These are phyloP conservation scores for Athene noctua DNA, from an alignment of 2,113 vertebrate genomes.

Conservation along the genomic window DNA sequence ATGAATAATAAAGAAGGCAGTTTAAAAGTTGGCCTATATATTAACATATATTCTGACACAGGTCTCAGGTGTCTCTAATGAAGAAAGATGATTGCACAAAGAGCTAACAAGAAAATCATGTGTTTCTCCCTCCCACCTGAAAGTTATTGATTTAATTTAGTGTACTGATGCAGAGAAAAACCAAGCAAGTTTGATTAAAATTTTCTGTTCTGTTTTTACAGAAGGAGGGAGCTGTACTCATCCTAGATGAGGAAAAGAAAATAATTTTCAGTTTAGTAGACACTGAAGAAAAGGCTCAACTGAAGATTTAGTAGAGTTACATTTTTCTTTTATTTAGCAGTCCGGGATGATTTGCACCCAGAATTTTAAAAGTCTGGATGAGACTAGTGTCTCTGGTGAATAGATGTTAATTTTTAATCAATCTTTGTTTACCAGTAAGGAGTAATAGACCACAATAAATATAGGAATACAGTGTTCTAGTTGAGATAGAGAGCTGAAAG, in stretches of 20 bases:
- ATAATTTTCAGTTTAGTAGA: neutral
- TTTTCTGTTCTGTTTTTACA: slow-evolving; percentile 12
- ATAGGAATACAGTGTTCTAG: neutral
- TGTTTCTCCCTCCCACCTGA: slow-evolving; percentile 12
- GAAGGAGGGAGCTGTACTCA: neutral
- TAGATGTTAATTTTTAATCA: slow-evolving; percentile 15
- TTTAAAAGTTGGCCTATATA: slow-evolving; percentile 28
- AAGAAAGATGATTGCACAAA: slow-evolving; percentile 20
- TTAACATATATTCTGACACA: neutral
- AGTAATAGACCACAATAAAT: neutral
- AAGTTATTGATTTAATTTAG: slow-evolving; percentile 56
- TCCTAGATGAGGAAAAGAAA: neutral
- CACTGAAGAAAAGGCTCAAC: neutral
- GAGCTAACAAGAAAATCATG: slow-evolving; percentile 29
- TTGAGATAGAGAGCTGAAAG: neutral
- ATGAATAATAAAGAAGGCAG: slow-evolving; percentile 44
- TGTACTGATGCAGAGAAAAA: slow-evolving; percentile 30
- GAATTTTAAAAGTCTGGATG: neutral
- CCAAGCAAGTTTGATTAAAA: slow-evolving; percentile 23
- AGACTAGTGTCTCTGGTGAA: neutral
- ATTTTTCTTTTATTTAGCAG: neutral
- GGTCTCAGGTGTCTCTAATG: slow-evolving; percentile 24
- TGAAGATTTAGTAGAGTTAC: neutral
- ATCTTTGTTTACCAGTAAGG: neutral
- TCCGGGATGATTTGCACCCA: neutral